phyloP scores from a whole-genome alignment of 2,797 vertebrate species.

The Phylloscopus collybita region DNA sequence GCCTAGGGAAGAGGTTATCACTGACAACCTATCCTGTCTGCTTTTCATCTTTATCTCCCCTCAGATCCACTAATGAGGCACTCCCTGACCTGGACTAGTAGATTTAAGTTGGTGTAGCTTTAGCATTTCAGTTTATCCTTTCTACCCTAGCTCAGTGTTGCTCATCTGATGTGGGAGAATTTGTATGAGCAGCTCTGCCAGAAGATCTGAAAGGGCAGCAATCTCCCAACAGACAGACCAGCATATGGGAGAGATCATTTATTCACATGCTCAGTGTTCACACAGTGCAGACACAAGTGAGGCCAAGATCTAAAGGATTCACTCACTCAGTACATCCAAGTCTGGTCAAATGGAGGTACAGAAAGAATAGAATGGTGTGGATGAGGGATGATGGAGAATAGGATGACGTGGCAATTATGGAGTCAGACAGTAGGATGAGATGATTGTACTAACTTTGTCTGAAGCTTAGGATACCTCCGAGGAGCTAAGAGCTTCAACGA shows the following conservation, averaged over 20 bases:
- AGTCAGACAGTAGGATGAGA: background rate
- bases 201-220: slow-evolving; percentile 12
- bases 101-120: background rate
- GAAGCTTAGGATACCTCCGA: background rate
- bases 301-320: background rate
- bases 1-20: background rate
- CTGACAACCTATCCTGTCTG: background rate
- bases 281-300: background rate
- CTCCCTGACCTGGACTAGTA: background rate
- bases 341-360: background rate
- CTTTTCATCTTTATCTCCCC: slow-evolving; percentile 7
- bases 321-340: background rate
- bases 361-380: background rate
- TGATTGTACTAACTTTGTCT: background rate
- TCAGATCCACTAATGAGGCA: background rate
- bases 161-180: background rate
- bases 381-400: background rate
- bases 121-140: background rate
- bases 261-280: background rate
- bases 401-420: background rate
- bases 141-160: background rate
- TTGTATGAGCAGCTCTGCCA: background rate
- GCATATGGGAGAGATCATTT: background rate
- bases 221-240: background rate
- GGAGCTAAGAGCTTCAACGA: background rate